Evolutionary conservation across 2,888 invertebrate genomes (phyloP), one percentile per base, ranked within the genome.

Genomic region (Synanthedon myopaeformis): DNA sequence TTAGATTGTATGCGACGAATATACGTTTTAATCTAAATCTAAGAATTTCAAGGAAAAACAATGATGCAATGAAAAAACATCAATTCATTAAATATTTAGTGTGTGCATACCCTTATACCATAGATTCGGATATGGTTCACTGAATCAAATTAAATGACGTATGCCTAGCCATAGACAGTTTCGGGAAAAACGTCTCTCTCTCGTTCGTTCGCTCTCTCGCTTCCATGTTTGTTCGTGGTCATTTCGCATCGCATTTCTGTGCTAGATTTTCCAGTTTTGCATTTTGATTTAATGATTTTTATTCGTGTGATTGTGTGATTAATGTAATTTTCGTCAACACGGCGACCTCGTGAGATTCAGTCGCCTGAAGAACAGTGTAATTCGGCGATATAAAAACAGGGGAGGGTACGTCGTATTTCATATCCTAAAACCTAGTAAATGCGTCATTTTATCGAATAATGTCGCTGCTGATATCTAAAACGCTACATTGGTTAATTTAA

Each of bases 141-240:
- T 23, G 23, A 23, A 23, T 61, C 57, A 61, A 60, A 45, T 19
- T 14, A 64, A 67, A 61, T 76, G 75, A 76, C 75, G 74, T 75
- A 73, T 68, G 57, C 56, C 49, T 54, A 51, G 41, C 23, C 78
- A 81, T 74, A 79, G 77, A 80, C 65, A 69, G 59, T 55, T 62
- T 49, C 17, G 72, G 72, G 73, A 72, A 66, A 67, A 78, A 78
- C 76, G 70, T 82, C 81, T 79, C 65, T 82, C 81, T 79, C 65
- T 76, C 53, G 53, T 42, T 42, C 52, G 51, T 74, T 79, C 73
- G 74, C 77, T 79, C 79, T 78, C 78, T 79, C 75, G 80, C 85
- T 82, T 87, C 88, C 87, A 88, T 88, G 88, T 87, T 88, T 86
- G 85, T 87, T 87, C 88, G 85, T 84, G 80, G 82, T 85, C 79